These are phyloP conservation scores for Danaus plexippus DNA, from an alignment of 1,140 invertebrate species.

Conservation along the genomic window DNA sequence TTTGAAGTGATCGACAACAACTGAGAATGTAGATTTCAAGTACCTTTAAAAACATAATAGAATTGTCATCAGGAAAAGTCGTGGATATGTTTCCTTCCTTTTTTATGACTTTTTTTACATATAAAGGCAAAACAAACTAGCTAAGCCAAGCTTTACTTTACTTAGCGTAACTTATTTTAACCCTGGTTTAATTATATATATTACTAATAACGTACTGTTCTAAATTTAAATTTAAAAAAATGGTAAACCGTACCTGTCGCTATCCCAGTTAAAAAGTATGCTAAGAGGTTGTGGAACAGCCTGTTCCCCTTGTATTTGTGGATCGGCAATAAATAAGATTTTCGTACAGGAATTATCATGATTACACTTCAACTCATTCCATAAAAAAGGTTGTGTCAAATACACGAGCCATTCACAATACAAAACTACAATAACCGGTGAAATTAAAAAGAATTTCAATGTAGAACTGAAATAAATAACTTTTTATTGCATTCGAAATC, in stretches of 20 bases:
- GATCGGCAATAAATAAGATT: constrained; percentile 91
- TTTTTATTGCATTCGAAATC: no score
- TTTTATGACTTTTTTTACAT: no score
- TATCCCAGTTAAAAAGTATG: constrained; percentile 81
- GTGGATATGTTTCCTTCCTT: no score
- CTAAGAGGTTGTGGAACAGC: constrained; percentile 75
- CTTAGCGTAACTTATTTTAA: not conserved
- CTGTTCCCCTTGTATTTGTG: constrained; percentile 87
- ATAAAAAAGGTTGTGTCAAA: constrained; percentile 71
- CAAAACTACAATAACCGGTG: constrained; percentile 45
- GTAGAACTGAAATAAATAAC: constrained; percentile 35
- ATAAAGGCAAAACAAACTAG: no score
- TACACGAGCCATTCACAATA: constrained; percentile 75
- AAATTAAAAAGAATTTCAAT: constrained; percentile 46
- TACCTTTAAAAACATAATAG: constrained; percentile 74
- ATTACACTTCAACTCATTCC: constrained; percentile 70
- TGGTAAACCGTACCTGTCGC: constrained; percentile 77
- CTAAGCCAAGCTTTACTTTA: no score
- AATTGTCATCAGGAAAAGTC: no score
- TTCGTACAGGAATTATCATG: constrained; percentile 74
- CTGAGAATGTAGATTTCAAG: constrained; percentile 82
- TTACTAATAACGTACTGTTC: constrained; percentile 4
- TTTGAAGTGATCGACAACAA: constrained; percentile 79
- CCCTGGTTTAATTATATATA: not conserved
- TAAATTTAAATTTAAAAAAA: constrained; percentile 8